phyloP scores from a whole-genome alignment of 2,888 invertebrate species.

The Empis stercorea region DNA sequence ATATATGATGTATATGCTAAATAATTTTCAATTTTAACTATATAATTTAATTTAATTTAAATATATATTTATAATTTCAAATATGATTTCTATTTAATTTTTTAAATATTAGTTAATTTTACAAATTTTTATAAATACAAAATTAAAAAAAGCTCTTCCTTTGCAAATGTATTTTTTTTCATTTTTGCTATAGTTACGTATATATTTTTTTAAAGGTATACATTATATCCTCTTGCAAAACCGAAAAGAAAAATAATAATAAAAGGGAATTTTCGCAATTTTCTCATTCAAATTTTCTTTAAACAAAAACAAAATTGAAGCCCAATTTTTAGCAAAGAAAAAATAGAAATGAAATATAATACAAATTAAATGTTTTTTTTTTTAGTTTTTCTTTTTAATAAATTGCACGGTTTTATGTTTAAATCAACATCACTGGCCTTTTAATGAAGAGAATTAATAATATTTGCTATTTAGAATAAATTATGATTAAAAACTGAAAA shows the following conservation, averaged over 20 bases:
- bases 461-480: constrained; percentile 16
- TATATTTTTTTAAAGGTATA: constrained; percentile 7
- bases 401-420: constrained; percentile 2
- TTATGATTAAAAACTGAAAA: too few species aligned
- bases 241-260: background rate
- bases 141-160: background rate
- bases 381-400: constrained; percentile 6
- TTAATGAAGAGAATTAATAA: constrained; percentile 21
- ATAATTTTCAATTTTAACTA: background rate
- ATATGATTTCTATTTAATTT: constrained; percentile 1
- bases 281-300: background rate
- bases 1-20: background rate
- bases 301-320: background rate
- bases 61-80: background rate
- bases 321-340: too few species aligned
- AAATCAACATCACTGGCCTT: constrained; percentile 3
- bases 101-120: constrained; percentile 2
- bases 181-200: too few species aligned
- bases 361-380: too few species aligned
- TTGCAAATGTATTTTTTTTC: background rate
- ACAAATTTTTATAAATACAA: background rate
- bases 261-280: background rate
- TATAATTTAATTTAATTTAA: background rate
- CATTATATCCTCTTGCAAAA: constrained; percentile 10
- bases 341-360: too few species aligned